Base-by-base conservation (phyloP, 2,797 vertebrate genomes). In the Acrocephalus scirpaceus region DNA sequence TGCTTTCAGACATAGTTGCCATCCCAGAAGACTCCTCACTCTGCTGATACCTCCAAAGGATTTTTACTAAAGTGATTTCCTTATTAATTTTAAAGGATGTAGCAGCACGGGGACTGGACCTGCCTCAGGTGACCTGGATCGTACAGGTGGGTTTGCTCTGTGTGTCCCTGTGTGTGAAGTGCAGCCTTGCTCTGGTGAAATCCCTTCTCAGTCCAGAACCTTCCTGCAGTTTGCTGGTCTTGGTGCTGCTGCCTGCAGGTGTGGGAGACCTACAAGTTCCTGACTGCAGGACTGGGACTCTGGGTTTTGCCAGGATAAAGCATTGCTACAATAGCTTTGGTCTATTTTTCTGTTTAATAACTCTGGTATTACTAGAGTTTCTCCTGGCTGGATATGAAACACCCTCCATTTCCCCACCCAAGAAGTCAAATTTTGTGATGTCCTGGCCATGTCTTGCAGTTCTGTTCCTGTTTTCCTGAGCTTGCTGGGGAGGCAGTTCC, bases 51-150 rank as follows among this genome's bases (percentile, higher is more conserved):
- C 38, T 61, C 47, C 50, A 65, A 38, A 87, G 38, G 20, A 45
- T 65, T 90, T 84, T 93, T 57, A 69, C 79, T 90, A 4, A 93
- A 72, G 27, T 95, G 11, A 45, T 92, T 77, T 94, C 92, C n/a
- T 81, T 62, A 12, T 90, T 94, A 4, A 73, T 95, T 93, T 97
- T 95, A 71, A 96, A 99, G 99, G 99, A 99, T 30, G 98, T 99
- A 7, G 99, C 99, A 65, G 99, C 99, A 36, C 98, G 99, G 66
- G 99, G 99, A 14, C 97, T 99, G 83, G 99, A 99, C 95, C 98
- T 99, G 36, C 99, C 98, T 70, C 98, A 98, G 38, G 99, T 99
- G 83, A 99, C 98, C 0, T 99, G 99, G 99, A 99, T 99, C 1
- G 75, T 99, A 56, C 99, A 99, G 99, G 99, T 99, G 96, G 91